Base-by-base conservation (phyloP, 1,140 invertebrate species). In the Rhynchophorus ferrugineus region DNA sequence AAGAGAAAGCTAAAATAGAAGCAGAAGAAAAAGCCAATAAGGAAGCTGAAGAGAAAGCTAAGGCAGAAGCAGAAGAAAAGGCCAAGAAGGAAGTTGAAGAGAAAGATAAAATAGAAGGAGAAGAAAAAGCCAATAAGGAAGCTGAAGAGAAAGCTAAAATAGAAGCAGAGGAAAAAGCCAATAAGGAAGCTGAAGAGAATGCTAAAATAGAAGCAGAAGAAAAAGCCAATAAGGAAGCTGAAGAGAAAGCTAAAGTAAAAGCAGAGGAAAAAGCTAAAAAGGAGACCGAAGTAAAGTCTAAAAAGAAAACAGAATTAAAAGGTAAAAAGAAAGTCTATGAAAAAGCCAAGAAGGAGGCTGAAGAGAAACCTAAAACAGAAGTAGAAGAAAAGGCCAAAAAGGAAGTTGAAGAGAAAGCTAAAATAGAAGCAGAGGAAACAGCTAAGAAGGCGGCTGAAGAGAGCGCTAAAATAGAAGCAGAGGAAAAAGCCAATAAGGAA, bases 401-500 rank as follows among this genome's bases (percentile, higher is more conserved):
- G 19, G 14, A 29, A 29, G 52, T 19, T 42, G 33, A 49, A 49
- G 42, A 55, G 7, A 43, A 13, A 20, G 41, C 42, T 20, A 42
- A 44, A 33, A 39, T 18, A 54, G 38, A 58, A 19, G 50, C 46
- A 51, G 29, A 45, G 38, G 33, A 44, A 14, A 22, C 6, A 20
- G 57, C 54, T 34, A 42, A 44, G 43, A 34, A 24, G 17, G 52
- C 42, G 11, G 29, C 20, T 17, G 41, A 53, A 24, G 36, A 41
- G 13, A 20, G 39, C 33, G 44, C 13, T 35, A 29, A 50, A 51
- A 34, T 17, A 39, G 35, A 58, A 22, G 24, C 5, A 29, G 24
- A 29, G 11, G 24, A 29, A 29, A 29, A 29, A 11, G 24, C 24
- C 11, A 11, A 6, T 29, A 29, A 29, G 11, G 24, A 29, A 29